phyloP scores from a whole-genome alignment of 30 jellyfish, hydroid and myxozoan genomes.

The Pelagia noctiluca region DNA sequence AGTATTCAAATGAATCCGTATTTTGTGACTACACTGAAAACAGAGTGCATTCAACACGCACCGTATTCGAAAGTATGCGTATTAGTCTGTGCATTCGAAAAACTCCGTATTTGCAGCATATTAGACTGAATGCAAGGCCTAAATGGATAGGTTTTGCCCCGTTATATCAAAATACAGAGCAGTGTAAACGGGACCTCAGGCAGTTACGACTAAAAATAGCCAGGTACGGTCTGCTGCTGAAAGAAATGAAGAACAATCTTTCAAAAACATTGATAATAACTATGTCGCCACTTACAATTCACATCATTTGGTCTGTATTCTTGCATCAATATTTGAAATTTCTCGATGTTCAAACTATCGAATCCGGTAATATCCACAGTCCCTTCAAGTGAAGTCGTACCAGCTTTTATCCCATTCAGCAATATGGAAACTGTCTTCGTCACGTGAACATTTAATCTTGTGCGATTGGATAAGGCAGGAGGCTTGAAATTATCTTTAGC shows the following conservation, averaged over 20 bases:
- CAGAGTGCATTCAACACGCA: no score
- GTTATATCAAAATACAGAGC: no score
- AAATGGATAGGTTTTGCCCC: no score
- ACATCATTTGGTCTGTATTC: constrained; percentile 59
- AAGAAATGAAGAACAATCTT: background rate
- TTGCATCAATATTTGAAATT: constrained; percentile 76
- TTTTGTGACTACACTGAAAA: no score
- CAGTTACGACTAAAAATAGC: no score
- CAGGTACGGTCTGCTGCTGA: no score
- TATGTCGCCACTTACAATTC: constrained; percentile 64
- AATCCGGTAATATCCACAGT: constrained; percentile 62
- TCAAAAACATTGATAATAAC: background rate
- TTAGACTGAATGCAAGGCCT: no score
- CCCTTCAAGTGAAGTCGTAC: constrained; percentile 62
- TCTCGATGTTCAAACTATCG: constrained; percentile 46
- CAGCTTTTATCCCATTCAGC: constrained; percentile 57
- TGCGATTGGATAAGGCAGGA: constrained; percentile 68
- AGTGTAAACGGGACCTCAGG: no score
- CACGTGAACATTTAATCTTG: constrained; percentile 59
- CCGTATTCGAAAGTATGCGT: no score
- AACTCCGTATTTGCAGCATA: no score
- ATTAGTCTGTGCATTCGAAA: no score
- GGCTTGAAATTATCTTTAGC: constrained; percentile 83
- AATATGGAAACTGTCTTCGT: constrained; percentile 55
- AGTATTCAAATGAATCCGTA: no score